Evolutionary conservation across 1,140 invertebrate species (phyloP).

Genomic region (Antheraea mylitta): DNA sequence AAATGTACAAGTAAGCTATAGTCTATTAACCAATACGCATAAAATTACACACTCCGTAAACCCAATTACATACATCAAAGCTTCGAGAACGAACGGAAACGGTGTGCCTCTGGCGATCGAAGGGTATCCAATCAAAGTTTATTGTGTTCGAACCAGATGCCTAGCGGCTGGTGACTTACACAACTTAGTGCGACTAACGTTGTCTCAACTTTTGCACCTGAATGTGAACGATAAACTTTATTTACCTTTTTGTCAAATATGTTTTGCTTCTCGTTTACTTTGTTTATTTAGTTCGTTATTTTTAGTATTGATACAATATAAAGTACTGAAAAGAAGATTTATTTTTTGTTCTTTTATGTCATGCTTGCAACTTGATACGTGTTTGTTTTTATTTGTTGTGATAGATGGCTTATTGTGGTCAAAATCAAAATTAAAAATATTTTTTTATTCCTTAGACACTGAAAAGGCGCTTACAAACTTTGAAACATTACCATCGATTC

Average conservation of each 20-base stretch:
- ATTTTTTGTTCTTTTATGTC: no score
- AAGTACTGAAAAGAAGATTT: no score
- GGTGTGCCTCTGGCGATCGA: slow-evolving; percentile 16
- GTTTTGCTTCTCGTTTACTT: not conserved
- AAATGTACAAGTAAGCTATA: not conserved
- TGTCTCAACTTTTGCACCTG: not conserved
- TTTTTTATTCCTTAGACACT: no score
- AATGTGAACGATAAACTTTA: not conserved
- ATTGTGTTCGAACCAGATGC: slow-evolving; percentile 26
- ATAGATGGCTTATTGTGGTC: no score
- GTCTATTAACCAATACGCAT: not conserved
- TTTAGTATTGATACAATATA: no score
- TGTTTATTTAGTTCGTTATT: not conserved
- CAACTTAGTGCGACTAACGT: not conserved
- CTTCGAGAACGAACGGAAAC: slow-evolving; percentile 16
- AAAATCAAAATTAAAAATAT: no score
- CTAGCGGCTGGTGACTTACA: not conserved
- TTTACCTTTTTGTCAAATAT: no score
- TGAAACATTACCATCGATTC: no score
- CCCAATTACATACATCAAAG: slow-evolving; percentile 11
- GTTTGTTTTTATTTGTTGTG: no score
- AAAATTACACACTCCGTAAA: not conserved
- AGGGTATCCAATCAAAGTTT: slow-evolving; percentile 37
- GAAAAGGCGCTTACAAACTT: no score
- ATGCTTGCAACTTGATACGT: no score